A percentile compares a stretch with the other conserved stretches of the same genome.
These are phyloP conservation scores for Endomychus coccineus DNA, from an alignment of 2,888 invertebrate species.

Conservation along the genomic window DNA sequence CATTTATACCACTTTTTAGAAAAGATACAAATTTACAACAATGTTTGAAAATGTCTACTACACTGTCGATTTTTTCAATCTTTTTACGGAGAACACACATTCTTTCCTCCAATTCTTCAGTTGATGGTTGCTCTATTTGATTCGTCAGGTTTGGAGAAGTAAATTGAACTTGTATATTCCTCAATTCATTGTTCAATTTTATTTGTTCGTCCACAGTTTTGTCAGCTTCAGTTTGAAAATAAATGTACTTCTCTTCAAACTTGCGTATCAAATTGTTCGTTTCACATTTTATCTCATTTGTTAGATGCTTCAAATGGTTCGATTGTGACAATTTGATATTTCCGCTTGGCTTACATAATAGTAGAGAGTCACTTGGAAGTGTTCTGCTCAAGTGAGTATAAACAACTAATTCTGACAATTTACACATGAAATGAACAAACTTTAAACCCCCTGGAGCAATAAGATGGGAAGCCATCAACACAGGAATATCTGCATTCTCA, in stretches of 20 bases:
- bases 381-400: slow-evolving; percentile 27
- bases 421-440: slow-evolving; percentile 36
- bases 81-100: no score
- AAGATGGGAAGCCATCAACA: slow-evolving; percentile 35
- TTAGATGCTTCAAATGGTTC: slow-evolving; percentile 22
- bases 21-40: no score
- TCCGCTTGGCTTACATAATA: slow-evolving; percentile 1
- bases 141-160: no score
- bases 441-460: slow-evolving; percentile 38
- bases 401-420: slow-evolving; percentile 36
- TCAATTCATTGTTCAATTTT: slow-evolving; percentile 20
- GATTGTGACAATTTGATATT: slow-evolving; percentile 13
- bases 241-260: slow-evolving; percentile 22
- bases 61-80: no score
- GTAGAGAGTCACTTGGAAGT: slow-evolving; percentile 2
- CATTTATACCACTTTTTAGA: no score
- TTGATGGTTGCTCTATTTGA: no score
- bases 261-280: slow-evolving; percentile 17
- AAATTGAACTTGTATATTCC: slow-evolving; percentile 12
- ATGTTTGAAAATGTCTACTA: no score
- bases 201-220: slow-evolving; percentile 19
- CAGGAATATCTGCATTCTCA: slow-evolving; percentile 33
- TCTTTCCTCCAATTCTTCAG: no score
- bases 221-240: slow-evolving; percentile 21
- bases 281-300: slow-evolving; percentile 21